Evolutionary conservation across 2,113 vertebrate genomes (phyloP).

Genomic region (Cochlearius cochlearius): DNA sequence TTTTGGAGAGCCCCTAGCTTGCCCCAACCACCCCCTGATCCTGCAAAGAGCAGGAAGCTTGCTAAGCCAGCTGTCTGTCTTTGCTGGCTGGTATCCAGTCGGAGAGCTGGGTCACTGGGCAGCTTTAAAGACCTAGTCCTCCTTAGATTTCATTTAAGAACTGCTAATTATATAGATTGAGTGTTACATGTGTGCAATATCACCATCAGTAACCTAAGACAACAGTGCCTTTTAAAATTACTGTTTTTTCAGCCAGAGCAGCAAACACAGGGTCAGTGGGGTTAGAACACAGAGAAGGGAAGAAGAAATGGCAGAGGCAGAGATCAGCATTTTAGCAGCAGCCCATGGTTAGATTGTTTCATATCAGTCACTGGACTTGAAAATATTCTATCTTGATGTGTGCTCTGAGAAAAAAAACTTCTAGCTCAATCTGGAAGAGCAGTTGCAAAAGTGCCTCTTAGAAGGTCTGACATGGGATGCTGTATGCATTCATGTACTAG

Average conservation of each 20-base stretch:
- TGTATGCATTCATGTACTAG: neutral
- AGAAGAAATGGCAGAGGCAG: neutral
- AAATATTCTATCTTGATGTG: neutral
- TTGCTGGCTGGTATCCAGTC: neutral
- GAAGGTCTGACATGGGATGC: neutral
- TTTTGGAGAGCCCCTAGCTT: neutral
- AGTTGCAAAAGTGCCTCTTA: neutral
- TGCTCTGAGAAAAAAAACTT: neutral
- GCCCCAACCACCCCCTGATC: neutral
- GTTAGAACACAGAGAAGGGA: neutral
- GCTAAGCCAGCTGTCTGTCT: neutral
- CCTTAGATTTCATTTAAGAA: neutral
- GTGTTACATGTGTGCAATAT: neutral
- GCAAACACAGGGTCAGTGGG: neutral
- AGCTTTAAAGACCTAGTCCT: neutral
- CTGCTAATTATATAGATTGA: neutral
- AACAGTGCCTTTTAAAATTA: neutral
- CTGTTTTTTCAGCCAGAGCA: neutral
- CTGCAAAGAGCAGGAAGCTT: neutral
- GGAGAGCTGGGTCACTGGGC: neutral
- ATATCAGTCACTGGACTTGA: neutral
- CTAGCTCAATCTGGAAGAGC: neutral
- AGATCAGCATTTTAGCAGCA: neutral
- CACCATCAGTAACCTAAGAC: neutral
- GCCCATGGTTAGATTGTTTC: neutral